Evolutionary conservation across 1,140 invertebrate species (phyloP).

Genomic region (Radopholus similis): DNA sequence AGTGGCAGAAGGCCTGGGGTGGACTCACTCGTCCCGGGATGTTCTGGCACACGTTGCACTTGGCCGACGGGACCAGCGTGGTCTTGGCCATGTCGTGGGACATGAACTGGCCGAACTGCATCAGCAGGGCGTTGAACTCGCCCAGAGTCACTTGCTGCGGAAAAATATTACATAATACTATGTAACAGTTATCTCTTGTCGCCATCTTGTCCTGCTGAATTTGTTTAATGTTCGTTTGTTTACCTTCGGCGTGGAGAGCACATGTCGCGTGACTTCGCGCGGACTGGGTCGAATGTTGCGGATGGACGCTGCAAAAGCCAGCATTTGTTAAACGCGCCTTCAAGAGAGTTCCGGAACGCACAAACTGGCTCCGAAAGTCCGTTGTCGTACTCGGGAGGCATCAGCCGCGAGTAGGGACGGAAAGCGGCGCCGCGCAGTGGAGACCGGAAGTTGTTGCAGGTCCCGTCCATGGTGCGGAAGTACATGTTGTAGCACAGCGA

Average conservation of each 20-base stretch:
- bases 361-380: constrained; percentile 57
- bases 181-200: background rate
- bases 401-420: constrained; percentile 52
- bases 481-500: constrained; percentile 51
- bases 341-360: constrained; percentile 27
- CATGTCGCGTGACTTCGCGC: constrained; percentile 46
- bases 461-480: constrained; percentile 55
- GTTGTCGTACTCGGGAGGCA: constrained; percentile 57
- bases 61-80: constrained; percentile 58
- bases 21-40: constrained; percentile 43
- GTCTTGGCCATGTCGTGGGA: constrained; percentile 58
- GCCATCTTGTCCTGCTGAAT: no score
- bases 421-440: constrained; percentile 54
- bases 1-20: background rate
- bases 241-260: constrained; percentile 51
- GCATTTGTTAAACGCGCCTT: background rate
- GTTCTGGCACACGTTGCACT: constrained; percentile 59
- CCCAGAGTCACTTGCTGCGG: constrained; percentile 30
- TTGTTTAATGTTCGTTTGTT: no score
- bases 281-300: constrained; percentile 43
- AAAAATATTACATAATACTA: background rate
- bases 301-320: constrained; percentile 36
- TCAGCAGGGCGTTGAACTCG: constrained; percentile 56
- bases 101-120: constrained; percentile 61
- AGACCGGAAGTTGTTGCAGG: constrained; percentile 53